Evolutionary conservation across 2,113 vertebrate genomes (phyloP), one percentile per base, ranked within the genome.

Genomic region (Ranitomeya variabilis): DNA sequence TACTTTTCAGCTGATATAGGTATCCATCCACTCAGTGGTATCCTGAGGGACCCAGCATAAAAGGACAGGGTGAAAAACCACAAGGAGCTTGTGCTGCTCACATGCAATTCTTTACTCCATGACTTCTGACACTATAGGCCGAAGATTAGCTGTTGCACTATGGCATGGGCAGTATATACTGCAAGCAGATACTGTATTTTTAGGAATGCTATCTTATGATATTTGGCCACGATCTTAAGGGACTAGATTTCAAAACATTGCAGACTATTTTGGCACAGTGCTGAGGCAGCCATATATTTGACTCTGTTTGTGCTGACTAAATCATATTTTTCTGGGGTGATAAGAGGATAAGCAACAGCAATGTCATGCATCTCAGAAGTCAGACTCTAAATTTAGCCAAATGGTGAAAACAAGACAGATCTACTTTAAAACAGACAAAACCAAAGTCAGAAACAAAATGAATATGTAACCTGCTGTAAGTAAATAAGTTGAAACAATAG

Each of bases 1-100:
- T 87, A 80, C 86, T 66, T 87, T 87, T 14, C 85, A 87, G 85
- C 74, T 87, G 76, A 87, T 87, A 79, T 67, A 52, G 76, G 60
- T 87, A 87, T 87, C 86, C 86, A 80, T 87, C 74, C 52, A 80
- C 67, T n/a, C 86, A 87, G 60, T 79, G 51, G 26, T 62, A 87
- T 80, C 86, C 86, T 87, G 52, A 87, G 77, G 86, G 86, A 87
- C 86, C 86, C 62, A 80, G 16, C 9, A 57, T 79, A 66, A 67
- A 87, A 64, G 55, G 51, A 67, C 26, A 66, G 60, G 14, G 45
- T 62, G 45, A 51, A 15, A 80, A 23, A 69, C 57, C 69, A 51
- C 21, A 80, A 69, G 15, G n/a, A 69, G 10, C 6, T 16, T 87
- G n/a, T 67, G 9, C 51, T 78, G 66, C 51, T 57, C 18, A 23